Evolutionary conservation across 1,140 invertebrate genomes (phyloP).

Genomic region (Subanguina moxae): DNA sequence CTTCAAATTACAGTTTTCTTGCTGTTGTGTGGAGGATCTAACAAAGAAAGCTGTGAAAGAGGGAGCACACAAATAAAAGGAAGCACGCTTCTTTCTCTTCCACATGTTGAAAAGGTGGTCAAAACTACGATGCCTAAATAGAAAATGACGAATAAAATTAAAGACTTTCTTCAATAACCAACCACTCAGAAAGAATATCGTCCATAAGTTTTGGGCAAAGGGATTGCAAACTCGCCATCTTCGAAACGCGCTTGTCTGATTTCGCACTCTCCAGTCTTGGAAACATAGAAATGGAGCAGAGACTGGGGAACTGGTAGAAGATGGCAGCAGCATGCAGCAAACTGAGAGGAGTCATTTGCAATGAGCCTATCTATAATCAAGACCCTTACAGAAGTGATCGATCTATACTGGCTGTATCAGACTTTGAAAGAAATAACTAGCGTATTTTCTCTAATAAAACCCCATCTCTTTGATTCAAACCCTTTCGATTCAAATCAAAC

Average conservation of each 20-base stretch:
- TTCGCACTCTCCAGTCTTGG: background rate
- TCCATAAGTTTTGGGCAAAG: background rate
- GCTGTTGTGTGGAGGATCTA: background rate
- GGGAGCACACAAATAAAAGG: constrained; percentile 6
- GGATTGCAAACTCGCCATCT: background rate
- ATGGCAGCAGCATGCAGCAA: constrained; percentile 6
- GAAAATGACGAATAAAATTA: background rate
- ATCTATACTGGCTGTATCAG: too few species aligned
- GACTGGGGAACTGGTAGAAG: background rate
- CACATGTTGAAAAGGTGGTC: background rate
- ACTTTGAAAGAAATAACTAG: too few species aligned
- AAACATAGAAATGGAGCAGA: constrained; percentile 4
- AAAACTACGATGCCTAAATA: background rate
- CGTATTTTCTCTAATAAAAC: too few species aligned
- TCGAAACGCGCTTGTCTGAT: background rate
- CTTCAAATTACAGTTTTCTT: background rate
- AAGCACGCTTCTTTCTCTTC: background rate
- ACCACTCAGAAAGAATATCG: constrained; percentile 1
- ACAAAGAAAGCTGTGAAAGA: background rate
- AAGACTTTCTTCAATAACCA: background rate
- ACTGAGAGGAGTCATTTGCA: background rate
- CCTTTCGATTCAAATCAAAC: too few species aligned
- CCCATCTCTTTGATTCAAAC: too few species aligned
- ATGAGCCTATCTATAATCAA: too few species aligned
- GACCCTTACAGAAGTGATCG: too few species aligned